Evolutionary conservation across 2,797 vertebrate genomes (phyloP).

Genomic region (Varecia variegata): DNA sequence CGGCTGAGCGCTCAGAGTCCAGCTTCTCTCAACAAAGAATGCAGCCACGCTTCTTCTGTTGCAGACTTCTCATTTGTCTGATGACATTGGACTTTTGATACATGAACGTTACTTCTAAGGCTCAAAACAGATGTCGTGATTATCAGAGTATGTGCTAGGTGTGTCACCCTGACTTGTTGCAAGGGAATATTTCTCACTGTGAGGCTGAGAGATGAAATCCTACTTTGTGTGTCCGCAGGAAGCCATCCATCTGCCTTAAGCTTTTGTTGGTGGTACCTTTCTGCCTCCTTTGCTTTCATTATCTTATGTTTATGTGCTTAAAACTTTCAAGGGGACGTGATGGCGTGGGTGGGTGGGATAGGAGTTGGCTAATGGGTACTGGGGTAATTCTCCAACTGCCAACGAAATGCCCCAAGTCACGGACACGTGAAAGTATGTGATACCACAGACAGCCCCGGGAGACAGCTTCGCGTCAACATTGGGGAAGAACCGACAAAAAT

Average conservation of each 20-base stretch:
- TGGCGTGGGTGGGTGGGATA: not conserved
- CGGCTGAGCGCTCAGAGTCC: not conserved
- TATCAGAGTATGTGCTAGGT: slow-evolving; percentile 52
- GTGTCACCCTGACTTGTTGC: slow-evolving; percentile 12
- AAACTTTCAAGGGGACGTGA: not conserved
- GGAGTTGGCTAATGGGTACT: no score
- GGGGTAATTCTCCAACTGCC: not conserved
- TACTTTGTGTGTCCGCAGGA: no score
- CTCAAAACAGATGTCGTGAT: slow-evolving; percentile 73
- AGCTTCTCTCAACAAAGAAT: not conserved
- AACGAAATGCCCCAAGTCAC: not conserved
- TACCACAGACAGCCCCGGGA: not conserved
- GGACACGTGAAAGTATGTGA: not conserved
- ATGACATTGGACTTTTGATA: slow-evolving; percentile 72
- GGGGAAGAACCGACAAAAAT: not conserved
- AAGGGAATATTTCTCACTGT: not conserved
- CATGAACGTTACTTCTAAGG: slow-evolving; percentile 77
- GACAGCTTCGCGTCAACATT: not conserved
- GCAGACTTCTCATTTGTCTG: not conserved
- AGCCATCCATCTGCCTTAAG: not conserved
- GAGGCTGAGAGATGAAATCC: not conserved
- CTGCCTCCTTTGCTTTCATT: not conserved
- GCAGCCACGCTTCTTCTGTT: no score
- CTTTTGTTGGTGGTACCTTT: not conserved
- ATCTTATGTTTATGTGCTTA: not conserved